Conservation (phyloP, 1,140 invertebrate genomes). For the Drosophila miranda region DNA sequence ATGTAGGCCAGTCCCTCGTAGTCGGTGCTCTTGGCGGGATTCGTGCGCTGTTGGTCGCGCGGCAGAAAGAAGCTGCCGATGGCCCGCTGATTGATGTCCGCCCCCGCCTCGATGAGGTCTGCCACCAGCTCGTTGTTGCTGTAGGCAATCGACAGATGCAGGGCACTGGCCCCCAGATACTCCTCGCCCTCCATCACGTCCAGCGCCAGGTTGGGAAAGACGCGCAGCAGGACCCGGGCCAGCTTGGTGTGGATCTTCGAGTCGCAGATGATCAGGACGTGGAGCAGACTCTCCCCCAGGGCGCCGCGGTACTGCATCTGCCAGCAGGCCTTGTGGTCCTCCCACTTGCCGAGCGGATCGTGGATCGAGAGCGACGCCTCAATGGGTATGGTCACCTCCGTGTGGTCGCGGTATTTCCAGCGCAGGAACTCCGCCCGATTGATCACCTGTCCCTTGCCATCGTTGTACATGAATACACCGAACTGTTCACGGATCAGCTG, state of each 20-base stretch:
- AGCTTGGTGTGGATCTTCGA: slow-evolving; percentile 88
- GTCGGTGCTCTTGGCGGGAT: slow-evolving; percentile 91
- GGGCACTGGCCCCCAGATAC: slow-evolving; percentile 96
- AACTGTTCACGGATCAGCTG: slow-evolving; percentile 94
- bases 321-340: slow-evolving; percentile 97
- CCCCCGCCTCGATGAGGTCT: slow-evolving; percentile 94
- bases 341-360: slow-evolving; percentile 93
- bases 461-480: slow-evolving; percentile 93
- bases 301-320: slow-evolving; percentile 97
- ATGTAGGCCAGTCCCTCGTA: slow-evolving; percentile 98
- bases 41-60: slow-evolving; percentile 92
- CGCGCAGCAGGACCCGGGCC: slow-evolving; percentile 93
- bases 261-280: slow-evolving; percentile 97
- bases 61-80: slow-evolving; percentile 96
- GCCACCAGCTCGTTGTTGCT: slow-evolving; percentile 98
- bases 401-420: slow-evolving; percentile 95
- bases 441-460: slow-evolving; percentile 93
- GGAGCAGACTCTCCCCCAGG: slow-evolving; percentile 96
- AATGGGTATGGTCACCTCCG: slow-evolving; percentile 91
- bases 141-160: slow-evolving; percentile 98
- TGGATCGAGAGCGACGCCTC: slow-evolving; percentile 90
- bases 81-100: slow-evolving; percentile 95
- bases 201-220: slow-evolving; percentile 94
- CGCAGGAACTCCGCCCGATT: slow-evolving; percentile 94
- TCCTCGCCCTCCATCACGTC: slow-evolving; percentile 99